Evolutionary conservation across 2,113 vertebrate genomes (phyloP).

Genomic region (Paralichthys olivaceus): DNA sequence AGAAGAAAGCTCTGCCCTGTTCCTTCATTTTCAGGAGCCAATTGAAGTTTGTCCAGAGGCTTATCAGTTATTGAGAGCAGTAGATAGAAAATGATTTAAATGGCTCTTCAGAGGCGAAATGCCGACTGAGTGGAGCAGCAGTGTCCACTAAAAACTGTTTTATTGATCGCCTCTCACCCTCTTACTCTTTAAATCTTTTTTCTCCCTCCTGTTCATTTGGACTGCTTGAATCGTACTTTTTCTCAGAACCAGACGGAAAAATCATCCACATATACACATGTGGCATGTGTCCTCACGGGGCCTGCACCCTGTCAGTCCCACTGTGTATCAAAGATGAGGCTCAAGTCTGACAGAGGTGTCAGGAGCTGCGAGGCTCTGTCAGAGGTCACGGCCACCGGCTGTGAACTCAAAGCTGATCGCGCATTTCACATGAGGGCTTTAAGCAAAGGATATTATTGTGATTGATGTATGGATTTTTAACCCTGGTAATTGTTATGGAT

Average conservation of each 20-base stretch:
- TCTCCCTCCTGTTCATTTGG: neutral
- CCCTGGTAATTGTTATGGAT: neutral
- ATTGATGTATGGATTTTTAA: neutral
- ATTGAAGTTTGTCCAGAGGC: conserved; percentile 59
- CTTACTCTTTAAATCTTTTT: conserved; percentile 43
- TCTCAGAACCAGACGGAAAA: neutral
- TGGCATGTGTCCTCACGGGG: neutral
- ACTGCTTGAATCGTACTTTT: neutral
- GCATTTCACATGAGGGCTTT: neutral
- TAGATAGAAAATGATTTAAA: conserved; percentile 60
- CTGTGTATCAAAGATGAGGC: conserved; percentile 2
- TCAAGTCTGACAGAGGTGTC: conserved; percentile 10
- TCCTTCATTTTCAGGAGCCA: conserved; percentile 39
- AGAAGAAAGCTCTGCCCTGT: conserved; percentile 8
- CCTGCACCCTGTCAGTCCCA: conserved; percentile 10
- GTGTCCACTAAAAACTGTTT: conserved; percentile 54
- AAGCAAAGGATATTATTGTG: neutral
- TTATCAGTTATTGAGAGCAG: conserved; percentile 56
- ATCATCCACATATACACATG: neutral
- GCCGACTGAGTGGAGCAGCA: conserved; percentile 32
- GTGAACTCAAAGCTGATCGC: neutral
- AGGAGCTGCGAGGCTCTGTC: neutral
- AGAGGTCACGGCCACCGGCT: neutral
- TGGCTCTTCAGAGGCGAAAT: conserved; percentile 46
- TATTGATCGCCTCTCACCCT: conserved; percentile 52